Evolutionary conservation across 2,888 invertebrate genomes (phyloP).

Genomic region (Brassicogethes aeneus): DNA sequence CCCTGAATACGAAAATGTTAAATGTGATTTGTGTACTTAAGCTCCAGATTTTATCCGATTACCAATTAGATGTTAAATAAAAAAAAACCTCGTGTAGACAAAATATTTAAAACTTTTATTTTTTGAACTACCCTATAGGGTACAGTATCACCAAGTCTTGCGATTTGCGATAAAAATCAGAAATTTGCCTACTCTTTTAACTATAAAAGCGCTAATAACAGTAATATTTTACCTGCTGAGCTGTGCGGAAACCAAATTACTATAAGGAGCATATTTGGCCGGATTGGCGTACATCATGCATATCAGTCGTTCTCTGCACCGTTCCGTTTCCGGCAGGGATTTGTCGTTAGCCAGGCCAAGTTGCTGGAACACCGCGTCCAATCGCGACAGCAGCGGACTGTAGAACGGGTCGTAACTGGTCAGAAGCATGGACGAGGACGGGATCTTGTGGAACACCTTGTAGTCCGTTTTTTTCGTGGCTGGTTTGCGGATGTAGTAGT

Average conservation of each 20-base stretch:
- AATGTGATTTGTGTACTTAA: no score
- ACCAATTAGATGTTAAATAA: no score
- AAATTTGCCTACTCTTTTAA: no score
- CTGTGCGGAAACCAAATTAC: constrained; percentile 81
- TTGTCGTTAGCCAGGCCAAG: constrained; percentile 50
- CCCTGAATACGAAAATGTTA: no score
- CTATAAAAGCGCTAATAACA: no score
- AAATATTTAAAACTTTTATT: no score
- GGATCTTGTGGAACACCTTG: constrained; percentile 81
- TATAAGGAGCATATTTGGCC: constrained; percentile 81
- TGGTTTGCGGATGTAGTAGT: constrained; percentile 56
- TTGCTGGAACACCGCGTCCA: constrained; percentile 75
- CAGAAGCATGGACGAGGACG: constrained; percentile 69
- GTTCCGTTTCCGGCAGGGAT: constrained; percentile 48
- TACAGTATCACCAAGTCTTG: no score
- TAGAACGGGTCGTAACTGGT: constrained; percentile 88
- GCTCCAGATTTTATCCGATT: no score
- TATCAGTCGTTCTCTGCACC: constrained; percentile 73
- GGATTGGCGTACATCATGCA: constrained; percentile 85
- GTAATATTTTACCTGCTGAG: constrained; percentile 80
- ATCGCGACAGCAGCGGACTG: constrained; percentile 72
- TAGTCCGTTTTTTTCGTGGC: constrained; percentile 52
- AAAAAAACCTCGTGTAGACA: no score
- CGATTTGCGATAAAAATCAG: no score
- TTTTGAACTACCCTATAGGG: no score